Percentiles rank a stretch among this genome's conserved stretches.
These are phyloP conservation scores for Drosophila pallidifrons DNA, from an alignment of 1,140 invertebrate species.

Conservation along the genomic window DNA sequence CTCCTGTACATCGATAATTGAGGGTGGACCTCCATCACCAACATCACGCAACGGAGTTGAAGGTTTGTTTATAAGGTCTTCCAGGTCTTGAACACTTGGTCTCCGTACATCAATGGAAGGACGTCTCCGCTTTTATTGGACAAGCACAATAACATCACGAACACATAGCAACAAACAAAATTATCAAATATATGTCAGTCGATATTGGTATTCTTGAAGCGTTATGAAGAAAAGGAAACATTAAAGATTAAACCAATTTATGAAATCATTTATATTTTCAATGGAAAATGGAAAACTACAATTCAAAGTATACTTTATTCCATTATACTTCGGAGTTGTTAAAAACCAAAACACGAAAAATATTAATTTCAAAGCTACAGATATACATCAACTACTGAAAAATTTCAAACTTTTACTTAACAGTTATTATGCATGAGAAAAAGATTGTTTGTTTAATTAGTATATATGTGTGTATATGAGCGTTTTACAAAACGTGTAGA, in stretches of 20 bases:
- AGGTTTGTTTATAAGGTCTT: conserved; percentile 95
- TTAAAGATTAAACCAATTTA: conserved; percentile 3
- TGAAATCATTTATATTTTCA: conserved; percentile 27
- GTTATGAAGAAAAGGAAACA: not conserved
- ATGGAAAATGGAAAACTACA: conserved; percentile 43
- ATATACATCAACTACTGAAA: not conserved
- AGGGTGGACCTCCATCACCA: conserved; percentile 92
- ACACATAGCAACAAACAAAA: conserved; percentile 38
- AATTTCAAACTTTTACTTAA: no score
- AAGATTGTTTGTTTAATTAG: no score
- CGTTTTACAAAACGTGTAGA: no score
- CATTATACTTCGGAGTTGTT: conserved; percentile 9
- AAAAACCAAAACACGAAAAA: conserved; percentile 26
- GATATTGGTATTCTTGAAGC: not conserved
- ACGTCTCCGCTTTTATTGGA: conserved; percentile 89
- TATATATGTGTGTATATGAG: no score
- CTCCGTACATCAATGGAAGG: conserved; percentile 94
- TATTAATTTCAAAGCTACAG: conserved; percentile 24
- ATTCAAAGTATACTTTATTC: conserved; percentile 35
- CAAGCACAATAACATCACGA: conserved; percentile 14
- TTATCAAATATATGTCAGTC: conserved; percentile 11
- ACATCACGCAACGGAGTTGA: conserved; percentile 93
- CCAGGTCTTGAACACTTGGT: conserved; percentile 94
- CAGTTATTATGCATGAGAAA: no score
- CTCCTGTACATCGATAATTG: conserved; percentile 95